Evolutionary conservation across 53 echinoderm and acorn worm species (phyloP).

Genomic region (Arbacia lixula): DNA sequence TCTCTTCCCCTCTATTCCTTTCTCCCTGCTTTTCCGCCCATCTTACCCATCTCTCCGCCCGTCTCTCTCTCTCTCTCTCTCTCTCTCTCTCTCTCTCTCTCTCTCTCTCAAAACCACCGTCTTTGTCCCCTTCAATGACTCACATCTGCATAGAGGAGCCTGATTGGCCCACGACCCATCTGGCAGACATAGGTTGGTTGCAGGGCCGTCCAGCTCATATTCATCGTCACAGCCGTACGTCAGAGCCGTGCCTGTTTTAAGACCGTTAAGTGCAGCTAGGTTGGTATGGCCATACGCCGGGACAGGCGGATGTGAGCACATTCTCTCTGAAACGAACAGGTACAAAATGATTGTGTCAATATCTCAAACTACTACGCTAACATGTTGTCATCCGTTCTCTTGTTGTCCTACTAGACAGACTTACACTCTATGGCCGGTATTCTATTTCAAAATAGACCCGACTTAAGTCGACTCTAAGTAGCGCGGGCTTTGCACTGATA

Average conservation of each 20-base stretch:
- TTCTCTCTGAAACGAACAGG: background rate
- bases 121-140: too few relatives aligned
- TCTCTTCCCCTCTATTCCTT: too few relatives aligned
- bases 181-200: background rate
- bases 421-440: too few relatives aligned
- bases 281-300: slow-evolving; percentile 6
- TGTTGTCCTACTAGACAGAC: background rate
- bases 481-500: too few relatives aligned
- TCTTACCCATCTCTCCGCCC: too few relatives aligned
- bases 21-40: too few relatives aligned
- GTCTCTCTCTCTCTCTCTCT: too few relatives aligned
- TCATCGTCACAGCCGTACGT: background rate
- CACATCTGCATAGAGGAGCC: slow-evolving; percentile 8
- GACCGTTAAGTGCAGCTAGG: background rate
- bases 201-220: background rate
- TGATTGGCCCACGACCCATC: background rate
- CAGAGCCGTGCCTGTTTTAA: background rate
- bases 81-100: too few relatives aligned
- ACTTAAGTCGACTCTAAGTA: too few relatives aligned
- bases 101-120: too few relatives aligned
- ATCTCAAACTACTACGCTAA: background rate
- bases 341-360: background rate
- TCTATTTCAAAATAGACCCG: too few relatives aligned
- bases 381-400: background rate
- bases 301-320: background rate